Base-by-base conservation (phyloP, 1,140 invertebrate genomes). In the Leptonema lineaticorne region DNA sequence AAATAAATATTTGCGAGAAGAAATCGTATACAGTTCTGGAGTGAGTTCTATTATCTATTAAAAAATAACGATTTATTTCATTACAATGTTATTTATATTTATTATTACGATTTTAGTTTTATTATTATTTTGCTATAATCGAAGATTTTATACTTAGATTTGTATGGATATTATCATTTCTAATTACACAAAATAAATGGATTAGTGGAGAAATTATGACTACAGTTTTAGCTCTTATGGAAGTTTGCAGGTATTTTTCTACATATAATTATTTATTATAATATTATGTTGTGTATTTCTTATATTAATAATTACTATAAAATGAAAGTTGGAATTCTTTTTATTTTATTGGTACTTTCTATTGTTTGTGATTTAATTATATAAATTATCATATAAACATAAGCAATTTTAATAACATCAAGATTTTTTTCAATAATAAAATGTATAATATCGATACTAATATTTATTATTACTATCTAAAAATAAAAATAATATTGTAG, bases 101-200 rank as follows among this genome's bases (percentile, higher is more conserved):
- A 6, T 6, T 33, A 46, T 67, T 2, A 27, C n/a, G 18, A 56
- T 85, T 83, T 29, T 75, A 93, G 90, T 86, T 86, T 70, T 98
- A 96, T 76, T 98, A 98, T 79, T 99, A 99, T 78, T 95, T 97
- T 82, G 97, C 96, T 26, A 97, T 98, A 62, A 84, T 98, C 48
- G 96, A 98, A 83, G 96, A 99, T 83, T 89, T 97, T 68, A 81
- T 98, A 29, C 79, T 99, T 22, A 86, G 97, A 73, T 98, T 99
- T 78, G 87, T 90, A 16, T 99, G 98, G 98, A 88, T 87, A 0
- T 77, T 94, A 9, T 93, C 92, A 27, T 92, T 97, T 73, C 88
- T 93, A 65, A 78, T 99, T 8, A 92, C 89, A 0, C 93, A 98
- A 81, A 90, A 92, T 74, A 86, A 88, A 28, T 86, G 89, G 46